Percentiles rank a stretch among this genome's conserved stretches.
phyloP scores from a whole-genome alignment of 2,113 vertebrate species.

The Pelecanus crispus region DNA sequence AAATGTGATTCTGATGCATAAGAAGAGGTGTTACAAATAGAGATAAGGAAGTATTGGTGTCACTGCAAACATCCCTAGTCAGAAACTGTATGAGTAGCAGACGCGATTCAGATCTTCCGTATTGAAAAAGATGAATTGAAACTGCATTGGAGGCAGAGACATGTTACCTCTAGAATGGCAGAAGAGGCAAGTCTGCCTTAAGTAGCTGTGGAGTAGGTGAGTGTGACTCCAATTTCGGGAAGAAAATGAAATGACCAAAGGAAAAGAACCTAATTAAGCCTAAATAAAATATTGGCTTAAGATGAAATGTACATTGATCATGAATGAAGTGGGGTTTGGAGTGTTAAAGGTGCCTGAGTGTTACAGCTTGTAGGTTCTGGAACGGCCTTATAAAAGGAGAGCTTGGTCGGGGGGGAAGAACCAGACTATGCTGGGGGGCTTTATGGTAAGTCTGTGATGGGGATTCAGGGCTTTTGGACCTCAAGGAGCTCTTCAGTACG shows the following conservation, averaged over 20 bases:
- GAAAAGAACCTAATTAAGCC: not conserved
- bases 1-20: not conserved
- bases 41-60: not conserved
- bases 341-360: not conserved
- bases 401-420: rapidly evolving
- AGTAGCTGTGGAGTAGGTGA: not conserved
- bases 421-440: not conserved
- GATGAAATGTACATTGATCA: not conserved
- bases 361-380: not conserved
- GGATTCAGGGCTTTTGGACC: not conserved
- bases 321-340: not conserved
- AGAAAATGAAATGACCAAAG: not conserved
- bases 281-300: not conserved
- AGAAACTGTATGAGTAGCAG: not conserved
- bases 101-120: not conserved
- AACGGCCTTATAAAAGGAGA: not conserved
- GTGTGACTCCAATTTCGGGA: not conserved
- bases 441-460: rapidly evolving
- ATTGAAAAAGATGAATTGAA: not conserved
- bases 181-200: not conserved
- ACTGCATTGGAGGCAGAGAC: not conserved
- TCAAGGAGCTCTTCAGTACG: rapidly evolving
- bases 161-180: not conserved
- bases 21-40: not conserved
- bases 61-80: not conserved